Conservation (phyloP, 2,797 vertebrate genomes). For the Psittacula echo region DNA sequence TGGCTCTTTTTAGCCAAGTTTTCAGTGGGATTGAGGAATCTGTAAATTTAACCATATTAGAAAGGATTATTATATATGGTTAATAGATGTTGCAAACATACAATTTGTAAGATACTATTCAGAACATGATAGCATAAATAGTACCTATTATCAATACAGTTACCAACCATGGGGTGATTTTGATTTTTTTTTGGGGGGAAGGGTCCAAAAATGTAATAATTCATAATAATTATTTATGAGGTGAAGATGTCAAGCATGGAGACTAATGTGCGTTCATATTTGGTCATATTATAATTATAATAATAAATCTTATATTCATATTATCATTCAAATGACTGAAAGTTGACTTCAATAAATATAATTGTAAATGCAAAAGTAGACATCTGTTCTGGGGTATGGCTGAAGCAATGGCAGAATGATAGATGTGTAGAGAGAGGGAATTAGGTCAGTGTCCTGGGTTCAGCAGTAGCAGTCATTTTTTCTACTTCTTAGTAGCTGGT, state of each 20-base stretch:
- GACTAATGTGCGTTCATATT: background rate
- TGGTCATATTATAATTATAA: background rate
- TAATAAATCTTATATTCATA: too few relatives aligned
- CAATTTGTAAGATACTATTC: background rate
- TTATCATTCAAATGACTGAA: background rate
- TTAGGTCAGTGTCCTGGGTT: background rate
- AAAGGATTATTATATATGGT: background rate
- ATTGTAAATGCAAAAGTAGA: background rate
- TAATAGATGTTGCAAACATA: background rate
- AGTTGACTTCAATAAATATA: background rate
- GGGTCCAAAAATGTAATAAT: background rate
- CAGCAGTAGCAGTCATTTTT: too few relatives aligned
- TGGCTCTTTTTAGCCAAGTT: background rate
- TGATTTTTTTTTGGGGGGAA: too few relatives aligned
- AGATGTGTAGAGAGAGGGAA: background rate
- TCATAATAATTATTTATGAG: background rate
- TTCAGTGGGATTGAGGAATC: background rate
- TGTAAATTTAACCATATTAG: background rate
- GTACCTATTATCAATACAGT: background rate
- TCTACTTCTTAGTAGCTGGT: too few relatives aligned
- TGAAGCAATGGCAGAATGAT: background rate
- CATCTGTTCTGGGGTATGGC: background rate
- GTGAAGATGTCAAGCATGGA: background rate
- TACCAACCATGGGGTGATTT: background rate
- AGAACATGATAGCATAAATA: background rate